Evolutionary conservation across 2,113 vertebrate genomes (phyloP).

Genomic region (Ornithorhynchus anatinus): DNA sequence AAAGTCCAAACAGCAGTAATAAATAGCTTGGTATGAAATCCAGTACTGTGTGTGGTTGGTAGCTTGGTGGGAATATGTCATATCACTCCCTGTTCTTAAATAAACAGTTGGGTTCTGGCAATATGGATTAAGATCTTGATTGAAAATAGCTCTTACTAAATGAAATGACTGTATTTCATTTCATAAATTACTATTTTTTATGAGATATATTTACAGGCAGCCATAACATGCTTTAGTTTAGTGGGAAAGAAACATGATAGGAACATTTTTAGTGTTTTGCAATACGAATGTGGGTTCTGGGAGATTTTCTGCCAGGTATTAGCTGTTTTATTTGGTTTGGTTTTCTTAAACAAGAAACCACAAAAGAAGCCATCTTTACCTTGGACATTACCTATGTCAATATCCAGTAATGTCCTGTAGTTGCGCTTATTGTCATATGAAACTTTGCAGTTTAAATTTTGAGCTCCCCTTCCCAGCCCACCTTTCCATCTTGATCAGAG

Average conservation of each 20-base stretch:
- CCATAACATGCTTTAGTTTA: neutral
- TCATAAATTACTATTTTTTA: conserved; percentile 8
- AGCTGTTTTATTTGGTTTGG: neutral
- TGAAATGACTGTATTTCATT: conserved; percentile 23
- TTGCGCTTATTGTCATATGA: neutral
- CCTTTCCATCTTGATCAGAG: no score
- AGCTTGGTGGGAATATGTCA: neutral
- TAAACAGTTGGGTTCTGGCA: conserved; percentile 4
- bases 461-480: no score
- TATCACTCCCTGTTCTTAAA: neutral
- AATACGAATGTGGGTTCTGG: neutral
- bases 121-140: conserved; percentile 4
- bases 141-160: conserved; percentile 31
- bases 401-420: neutral
- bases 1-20: accelerated
- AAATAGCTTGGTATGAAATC: neutral
- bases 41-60: neutral
- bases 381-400: neutral
- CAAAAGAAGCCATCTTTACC: neutral
- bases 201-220: neutral
- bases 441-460: neutral
- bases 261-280: accelerated
- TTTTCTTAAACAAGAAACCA: neutral
- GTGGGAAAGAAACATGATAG: neutral
- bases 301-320: neutral